phyloP scores from a whole-genome alignment of 2,888 invertebrate species.

The Resseliella maxima region DNA sequence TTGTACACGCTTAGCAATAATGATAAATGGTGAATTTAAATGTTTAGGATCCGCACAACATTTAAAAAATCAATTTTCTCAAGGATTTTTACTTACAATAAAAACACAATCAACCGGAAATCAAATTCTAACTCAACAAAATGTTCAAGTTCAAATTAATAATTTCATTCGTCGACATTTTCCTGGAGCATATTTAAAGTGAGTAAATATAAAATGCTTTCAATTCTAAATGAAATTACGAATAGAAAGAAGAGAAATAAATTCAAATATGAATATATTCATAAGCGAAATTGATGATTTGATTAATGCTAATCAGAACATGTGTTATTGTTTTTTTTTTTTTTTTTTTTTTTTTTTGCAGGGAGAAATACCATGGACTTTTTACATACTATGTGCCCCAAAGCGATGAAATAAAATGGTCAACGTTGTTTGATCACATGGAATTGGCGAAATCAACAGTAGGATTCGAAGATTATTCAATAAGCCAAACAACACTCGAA shows the following conservation, averaged over 20 bases:
- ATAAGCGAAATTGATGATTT: too few species aligned
- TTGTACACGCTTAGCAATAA: slow-evolving; percentile 82
- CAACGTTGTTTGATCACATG: slow-evolving; percentile 77
- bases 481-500: slow-evolving; percentile 84
- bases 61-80: slow-evolving; percentile 78
- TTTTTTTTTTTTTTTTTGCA: slow-evolving; percentile 61
- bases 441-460: slow-evolving; percentile 72
- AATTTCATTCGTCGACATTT: neutral
- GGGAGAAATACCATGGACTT: slow-evolving; percentile 78
- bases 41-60: slow-evolving; percentile 81
- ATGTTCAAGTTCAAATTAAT: neutral
- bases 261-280: too few species aligned
- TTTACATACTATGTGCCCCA: slow-evolving; percentile 77
- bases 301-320: too few species aligned
- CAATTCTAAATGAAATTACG: neutral
- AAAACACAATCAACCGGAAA: slow-evolving; percentile 59
- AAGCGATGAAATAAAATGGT: slow-evolving; percentile 72
- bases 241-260: too few species aligned
- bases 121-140: neutral
- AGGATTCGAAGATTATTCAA: slow-evolving; percentile 80
- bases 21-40: slow-evolving; percentile 82
- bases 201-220: too few species aligned
- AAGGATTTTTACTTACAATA: slow-evolving; percentile 68
- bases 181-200: neutral
- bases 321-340: too few species aligned